Conservation (phyloP, 2,113 vertebrate genomes). For the Xenotilapia longispinis region DNA sequence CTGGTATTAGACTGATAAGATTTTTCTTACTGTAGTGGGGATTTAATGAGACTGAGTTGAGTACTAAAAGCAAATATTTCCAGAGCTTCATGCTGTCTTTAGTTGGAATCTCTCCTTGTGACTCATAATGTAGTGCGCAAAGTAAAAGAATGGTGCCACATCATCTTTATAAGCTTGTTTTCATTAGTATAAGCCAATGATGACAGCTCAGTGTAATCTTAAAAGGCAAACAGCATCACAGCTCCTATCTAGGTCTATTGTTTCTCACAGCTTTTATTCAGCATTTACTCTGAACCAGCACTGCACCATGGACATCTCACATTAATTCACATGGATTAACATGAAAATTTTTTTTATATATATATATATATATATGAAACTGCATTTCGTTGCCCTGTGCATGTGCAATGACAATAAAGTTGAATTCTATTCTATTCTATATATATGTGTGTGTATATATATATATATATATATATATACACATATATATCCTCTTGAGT, state of each 20-base stretch:
- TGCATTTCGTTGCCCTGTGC: no score
- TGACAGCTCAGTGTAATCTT: slow-evolving; percentile 7
- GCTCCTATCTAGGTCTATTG: neutral
- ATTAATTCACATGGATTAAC: slow-evolving; percentile 10
- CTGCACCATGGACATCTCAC: slow-evolving; percentile 16
- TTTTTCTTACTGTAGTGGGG: neutral
- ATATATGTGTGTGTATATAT: neutral
- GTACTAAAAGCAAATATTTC: slow-evolving; percentile 2
- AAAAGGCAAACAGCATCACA: neutral
- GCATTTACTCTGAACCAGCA: neutral
- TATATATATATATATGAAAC: neutral
- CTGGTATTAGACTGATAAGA: neutral
- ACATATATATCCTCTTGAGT: neutral
- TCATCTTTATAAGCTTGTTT: slow-evolving; percentile 6
- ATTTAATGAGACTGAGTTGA: slow-evolving; percentile 1
- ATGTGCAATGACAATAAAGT: no score
- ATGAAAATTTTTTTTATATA: neutral
- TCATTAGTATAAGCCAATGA: neutral
- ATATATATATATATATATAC: neutral
- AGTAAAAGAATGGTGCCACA: neutral
- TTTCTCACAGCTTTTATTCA: neutral
- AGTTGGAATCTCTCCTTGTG: neutral
- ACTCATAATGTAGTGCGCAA: neutral
- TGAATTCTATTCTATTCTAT: no score
- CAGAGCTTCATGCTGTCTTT: neutral